Evolutionary conservation across 2,888 invertebrate species (phyloP).

Genomic region (Sarcophaga caerulescens): DNA sequence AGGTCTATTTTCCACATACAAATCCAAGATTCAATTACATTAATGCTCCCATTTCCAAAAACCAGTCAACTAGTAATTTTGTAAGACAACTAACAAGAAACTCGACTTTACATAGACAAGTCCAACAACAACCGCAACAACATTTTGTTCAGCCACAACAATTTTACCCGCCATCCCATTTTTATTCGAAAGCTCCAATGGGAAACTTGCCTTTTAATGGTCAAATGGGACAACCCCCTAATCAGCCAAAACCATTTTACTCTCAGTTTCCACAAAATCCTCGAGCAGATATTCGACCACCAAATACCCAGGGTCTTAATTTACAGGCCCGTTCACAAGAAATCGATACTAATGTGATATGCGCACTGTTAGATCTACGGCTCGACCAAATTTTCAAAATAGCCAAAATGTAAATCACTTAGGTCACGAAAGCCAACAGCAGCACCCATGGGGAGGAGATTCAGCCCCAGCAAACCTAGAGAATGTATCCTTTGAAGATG

Average conservation of each 20-base stretch:
- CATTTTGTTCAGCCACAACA: neutral
- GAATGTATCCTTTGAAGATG: neutral
- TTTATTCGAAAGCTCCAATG: neutral
- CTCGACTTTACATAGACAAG: neutral
- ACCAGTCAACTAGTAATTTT: neutral
- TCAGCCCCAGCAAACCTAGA: neutral
- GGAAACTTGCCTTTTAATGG: neutral
- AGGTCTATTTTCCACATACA: neutral
- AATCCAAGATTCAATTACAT: neutral
- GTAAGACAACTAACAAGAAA: neutral
- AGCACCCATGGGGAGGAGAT: neutral
- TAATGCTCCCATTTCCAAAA: slow-evolving; percentile 5
- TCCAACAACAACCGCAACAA: neutral
- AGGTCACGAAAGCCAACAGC: slow-evolving; percentile 19
- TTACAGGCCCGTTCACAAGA: neutral
- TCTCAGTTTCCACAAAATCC: too few relatives aligned
- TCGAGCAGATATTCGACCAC: neutral
- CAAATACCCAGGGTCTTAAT: neutral
- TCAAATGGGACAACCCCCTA: neutral
- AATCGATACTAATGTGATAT: slow-evolving; percentile 6
- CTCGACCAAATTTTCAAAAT: slow-evolving; percentile 9
- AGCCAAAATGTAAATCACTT: slow-evolving; percentile 49
- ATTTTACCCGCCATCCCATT: neutral
- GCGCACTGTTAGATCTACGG: slow-evolving; percentile 12
- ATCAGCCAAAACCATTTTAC: neutral